A percentile compares a stretch with the other conserved stretches of the same genome.
Conservation (phyloP, 2,888 invertebrate species). For the Melitaea athalia region DNA sequence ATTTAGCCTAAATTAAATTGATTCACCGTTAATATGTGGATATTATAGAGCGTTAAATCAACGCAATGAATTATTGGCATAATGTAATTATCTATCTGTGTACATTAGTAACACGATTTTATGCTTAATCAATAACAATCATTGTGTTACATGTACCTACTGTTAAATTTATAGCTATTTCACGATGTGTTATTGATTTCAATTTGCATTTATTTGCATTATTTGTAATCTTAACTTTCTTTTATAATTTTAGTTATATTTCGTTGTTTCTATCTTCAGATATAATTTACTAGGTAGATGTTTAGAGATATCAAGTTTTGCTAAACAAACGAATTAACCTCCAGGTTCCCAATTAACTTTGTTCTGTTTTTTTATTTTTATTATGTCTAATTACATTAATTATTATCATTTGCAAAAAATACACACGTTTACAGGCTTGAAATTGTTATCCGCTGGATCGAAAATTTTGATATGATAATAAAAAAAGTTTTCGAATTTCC, state of each 20-base stretch:
- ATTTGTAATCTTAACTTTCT: background rate
- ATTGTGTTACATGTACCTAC: slow-evolving; percentile 22
- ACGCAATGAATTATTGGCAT: slow-evolving; percentile 18
- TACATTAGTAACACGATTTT: slow-evolving; percentile 27
- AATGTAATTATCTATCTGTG: slow-evolving; percentile 24
- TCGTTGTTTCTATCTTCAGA: background rate
- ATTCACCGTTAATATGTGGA: slow-evolving; percentile 23
- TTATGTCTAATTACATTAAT: too few species aligned
- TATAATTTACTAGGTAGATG: too few species aligned
- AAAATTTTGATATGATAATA: too few species aligned
- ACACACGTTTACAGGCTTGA: too few species aligned
- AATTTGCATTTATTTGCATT: background rate
- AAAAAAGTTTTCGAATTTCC: too few species aligned
- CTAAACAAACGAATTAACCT: too few species aligned
- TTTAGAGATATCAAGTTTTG: too few species aligned
- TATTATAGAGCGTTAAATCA: slow-evolving; percentile 20
- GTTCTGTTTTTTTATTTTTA: too few species aligned
- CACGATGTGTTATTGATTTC: background rate
- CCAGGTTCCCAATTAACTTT: too few species aligned
- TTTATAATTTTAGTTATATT: background rate
- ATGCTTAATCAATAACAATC: slow-evolving; percentile 30
- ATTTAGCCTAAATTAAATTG: slow-evolving; percentile 3
- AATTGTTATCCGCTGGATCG: too few species aligned
- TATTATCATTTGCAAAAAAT: too few species aligned
- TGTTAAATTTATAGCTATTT: slow-evolving; percentile 1